These are phyloP conservation scores for Halichoeres trimaculatus DNA, from an alignment of 2,113 vertebrate species.

Conservation along the genomic window DNA sequence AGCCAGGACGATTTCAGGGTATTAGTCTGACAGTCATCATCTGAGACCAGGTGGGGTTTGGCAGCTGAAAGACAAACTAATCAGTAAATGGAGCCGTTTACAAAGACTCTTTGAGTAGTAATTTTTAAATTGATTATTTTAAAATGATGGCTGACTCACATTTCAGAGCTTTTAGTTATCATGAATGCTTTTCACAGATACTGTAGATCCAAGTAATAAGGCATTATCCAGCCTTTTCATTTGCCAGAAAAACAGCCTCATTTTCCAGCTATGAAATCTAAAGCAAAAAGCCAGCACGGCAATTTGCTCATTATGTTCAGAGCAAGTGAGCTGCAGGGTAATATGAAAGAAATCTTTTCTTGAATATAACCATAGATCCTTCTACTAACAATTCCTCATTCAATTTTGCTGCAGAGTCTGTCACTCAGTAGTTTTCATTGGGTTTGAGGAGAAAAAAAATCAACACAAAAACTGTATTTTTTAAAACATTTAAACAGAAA, in stretches of 20 bases:
- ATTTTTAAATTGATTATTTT: neutral
- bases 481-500: no score
- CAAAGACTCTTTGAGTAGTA: neutral
- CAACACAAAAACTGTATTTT: no score
- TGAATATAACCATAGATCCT: no score
- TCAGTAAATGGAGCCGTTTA: neutral
- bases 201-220: neutral
- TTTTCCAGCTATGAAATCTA: neutral
- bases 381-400: no score
- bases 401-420: no score
- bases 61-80: conserved; percentile 1
- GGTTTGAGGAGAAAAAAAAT: no score
- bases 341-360: no score
- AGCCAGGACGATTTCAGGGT: neutral
- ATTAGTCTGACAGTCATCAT: neutral
- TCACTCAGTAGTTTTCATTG: no score
- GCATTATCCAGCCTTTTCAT: neutral
- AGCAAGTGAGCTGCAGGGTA: no score
- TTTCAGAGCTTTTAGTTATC: neutral
- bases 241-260: neutral
- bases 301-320: neutral
- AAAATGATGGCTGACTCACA: neutral
- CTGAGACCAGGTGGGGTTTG: neutral
- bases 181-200: neutral
- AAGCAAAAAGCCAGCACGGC: neutral